Base-by-base conservation (phyloP, 2,113 vertebrate species). In the Amphiprion percula region DNA sequence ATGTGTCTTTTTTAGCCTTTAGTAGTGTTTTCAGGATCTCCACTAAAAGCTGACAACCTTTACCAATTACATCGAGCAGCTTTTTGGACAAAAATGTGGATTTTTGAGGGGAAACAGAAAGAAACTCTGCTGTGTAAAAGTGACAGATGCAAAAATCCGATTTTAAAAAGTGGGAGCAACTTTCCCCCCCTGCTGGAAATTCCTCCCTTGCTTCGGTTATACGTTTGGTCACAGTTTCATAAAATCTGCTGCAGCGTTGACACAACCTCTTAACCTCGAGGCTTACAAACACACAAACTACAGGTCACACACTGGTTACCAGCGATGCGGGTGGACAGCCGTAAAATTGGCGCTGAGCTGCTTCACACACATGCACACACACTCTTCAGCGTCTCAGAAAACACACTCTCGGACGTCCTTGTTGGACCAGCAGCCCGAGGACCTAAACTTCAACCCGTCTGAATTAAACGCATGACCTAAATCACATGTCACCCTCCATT, bases 261-360 rank as follows among this genome's bases (percentile, higher is more conserved):
- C 54, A 1, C 53, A 46, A 53, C 59, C 4, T 72, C 46, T 55
- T 21, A 55, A 46, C 68, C 56, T 24, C 7, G 9, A 68, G 16
- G 24, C 19, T 55, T 53, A 52, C 60, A 53, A 9, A 61, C 14
- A 37, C 30, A 53, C 5, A 54, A 12, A 46, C 63, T 6, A 14
- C 71, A 74, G 60, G 68, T 76, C 82, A 79, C 59, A 62, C 71
- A 47, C 21, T 60, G 69, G 68, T 79, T 61, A 64, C 59, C 71
- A 86, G 64, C 14, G 77, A 83, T 77, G 50, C 10, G 15, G 39
- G 46, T 68, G 30, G 74, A 87, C 85, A 77, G 28, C 41, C 74
- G 11, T 67, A 55, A 78, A 87, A 84, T 62, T 59, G 59, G 28
- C 52, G 47, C 64, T 23, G 72, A 59, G 53, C 30, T 50, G 67